A percentile compares a stretch with the other conserved stretches of the same genome.
Evolutionary conservation across 2,797 vertebrate genomes (phyloP).

Genomic region (Mallotus villosus): DNA sequence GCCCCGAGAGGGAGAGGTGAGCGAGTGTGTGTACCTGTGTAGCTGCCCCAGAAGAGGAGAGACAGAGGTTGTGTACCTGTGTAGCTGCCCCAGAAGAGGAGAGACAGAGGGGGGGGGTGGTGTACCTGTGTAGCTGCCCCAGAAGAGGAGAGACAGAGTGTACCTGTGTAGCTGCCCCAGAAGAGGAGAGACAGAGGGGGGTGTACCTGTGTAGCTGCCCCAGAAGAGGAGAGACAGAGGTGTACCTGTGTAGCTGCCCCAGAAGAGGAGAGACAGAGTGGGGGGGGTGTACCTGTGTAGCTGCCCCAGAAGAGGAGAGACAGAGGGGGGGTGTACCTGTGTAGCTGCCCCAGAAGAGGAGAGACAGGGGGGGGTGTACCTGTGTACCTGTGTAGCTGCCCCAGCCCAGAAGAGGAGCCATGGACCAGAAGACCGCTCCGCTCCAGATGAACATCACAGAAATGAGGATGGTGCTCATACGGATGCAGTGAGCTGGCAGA

Average conservation of each 20-base stretch:
- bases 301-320: not conserved
- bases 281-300: no score
- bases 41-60: no score
- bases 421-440: conserved; percentile 86
- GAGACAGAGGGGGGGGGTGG: not conserved
- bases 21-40: no score
- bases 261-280: not conserved
- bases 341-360: not conserved
- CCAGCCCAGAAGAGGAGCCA: conserved; percentile 86
- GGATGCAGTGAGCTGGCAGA: conserved; percentile 81
- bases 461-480: conserved; percentile 74
- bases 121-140: conserved; percentile 80
- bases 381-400: conserved; percentile 68
- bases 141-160: no score
- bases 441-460: conserved; percentile 84
- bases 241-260: no score
- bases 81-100: not conserved
- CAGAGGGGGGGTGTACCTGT: not conserved
- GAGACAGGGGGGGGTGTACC: not conserved
- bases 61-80: no score
- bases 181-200: no score
- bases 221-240: not conserved
- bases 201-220: no score
- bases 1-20: no score
- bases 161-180: no score